phyloP scores from a whole-genome alignment of 92 coral and sea anemone genomes.

The Phenganax marumi region DNA sequence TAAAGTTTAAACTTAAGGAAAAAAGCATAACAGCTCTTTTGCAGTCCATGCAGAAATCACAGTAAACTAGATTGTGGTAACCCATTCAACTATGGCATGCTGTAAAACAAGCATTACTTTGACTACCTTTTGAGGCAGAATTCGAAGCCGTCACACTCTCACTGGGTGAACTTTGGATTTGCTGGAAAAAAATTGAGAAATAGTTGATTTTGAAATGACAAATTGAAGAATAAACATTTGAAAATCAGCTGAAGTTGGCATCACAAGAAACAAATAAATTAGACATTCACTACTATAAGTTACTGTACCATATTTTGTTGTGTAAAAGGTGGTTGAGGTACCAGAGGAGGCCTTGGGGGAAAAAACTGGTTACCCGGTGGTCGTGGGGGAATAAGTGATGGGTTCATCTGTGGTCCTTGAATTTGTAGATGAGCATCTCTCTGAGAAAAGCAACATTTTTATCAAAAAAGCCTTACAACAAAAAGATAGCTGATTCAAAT shows the following conservation, averaged over 20 bases:
- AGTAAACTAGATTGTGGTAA: neutral
- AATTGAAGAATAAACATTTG: no score
- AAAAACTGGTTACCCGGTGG: neutral
- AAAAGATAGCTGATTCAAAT: neutral
- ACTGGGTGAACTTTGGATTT: no score
- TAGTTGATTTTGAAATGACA: no score
- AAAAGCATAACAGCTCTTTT: neutral
- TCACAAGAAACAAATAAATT: neutral
- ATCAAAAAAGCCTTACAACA: neutral
- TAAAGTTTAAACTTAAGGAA: neutral
- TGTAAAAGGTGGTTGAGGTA: conserved; percentile 18
- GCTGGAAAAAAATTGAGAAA: no score
- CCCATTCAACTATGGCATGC: no score
- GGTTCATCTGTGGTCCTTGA: conserved; percentile 24
- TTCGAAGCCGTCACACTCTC: no score
- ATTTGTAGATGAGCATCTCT: conserved; percentile 14
- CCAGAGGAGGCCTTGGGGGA: neutral
- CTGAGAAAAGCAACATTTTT: neutral
- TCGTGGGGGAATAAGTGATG: conserved; percentile 17
- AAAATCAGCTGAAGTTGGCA: neutral
- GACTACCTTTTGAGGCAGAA: no score
- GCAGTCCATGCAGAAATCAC: neutral
- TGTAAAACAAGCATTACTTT: no score
- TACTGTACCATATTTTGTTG: conserved; percentile 29
- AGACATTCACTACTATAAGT: neutral